These are phyloP conservation scores for Dasypus novemcinctus DNA, from an alignment of 2,113 vertebrate genomes.

Conservation along the genomic window DNA sequence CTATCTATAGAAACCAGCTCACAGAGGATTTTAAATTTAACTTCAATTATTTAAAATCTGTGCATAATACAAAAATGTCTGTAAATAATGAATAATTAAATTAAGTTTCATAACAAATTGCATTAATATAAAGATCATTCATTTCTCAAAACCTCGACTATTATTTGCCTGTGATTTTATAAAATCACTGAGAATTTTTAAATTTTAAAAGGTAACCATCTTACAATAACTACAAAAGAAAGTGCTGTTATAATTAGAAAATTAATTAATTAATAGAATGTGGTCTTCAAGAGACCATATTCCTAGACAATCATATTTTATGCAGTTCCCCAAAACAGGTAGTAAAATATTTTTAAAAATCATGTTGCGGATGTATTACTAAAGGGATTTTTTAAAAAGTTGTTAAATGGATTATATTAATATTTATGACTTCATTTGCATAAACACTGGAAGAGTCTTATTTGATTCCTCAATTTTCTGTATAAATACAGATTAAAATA, in stretches of 20 bases:
- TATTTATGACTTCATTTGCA: slow-evolving; percentile 68
- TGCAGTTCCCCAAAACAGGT: not conserved
- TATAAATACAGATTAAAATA: slow-evolving; percentile 39
- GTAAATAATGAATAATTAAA: slow-evolving; percentile 3
- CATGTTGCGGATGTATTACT: not conserved
- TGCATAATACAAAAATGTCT: not conserved
- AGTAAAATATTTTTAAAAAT: slow-evolving; percentile 4
- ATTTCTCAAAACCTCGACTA: not conserved
- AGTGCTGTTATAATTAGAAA: not conserved
- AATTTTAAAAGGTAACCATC: slow-evolving; percentile 14
- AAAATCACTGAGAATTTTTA: not conserved
- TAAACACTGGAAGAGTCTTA: slow-evolving; percentile 51
- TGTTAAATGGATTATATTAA: slow-evolving; percentile 49
- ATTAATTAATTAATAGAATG: not conserved
- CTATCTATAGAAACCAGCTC: slow-evolving; percentile 8
- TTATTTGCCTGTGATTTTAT: slow-evolving; percentile 19
- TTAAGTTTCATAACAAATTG: slow-evolving; percentile 1
- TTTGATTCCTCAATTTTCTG: slow-evolving; percentile 43
- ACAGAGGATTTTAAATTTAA: slow-evolving; percentile 55
- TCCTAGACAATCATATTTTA: slow-evolving; percentile 48
- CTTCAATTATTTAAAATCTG: slow-evolving; percentile 45
- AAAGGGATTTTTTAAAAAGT: slow-evolving; percentile 17
- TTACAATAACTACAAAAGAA: not conserved
- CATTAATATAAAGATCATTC: not conserved
- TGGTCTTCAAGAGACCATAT: slow-evolving; percentile 34